Base-by-base conservation (phyloP, 2,888 invertebrate genomes). In the Galerucella pusilla region DNA sequence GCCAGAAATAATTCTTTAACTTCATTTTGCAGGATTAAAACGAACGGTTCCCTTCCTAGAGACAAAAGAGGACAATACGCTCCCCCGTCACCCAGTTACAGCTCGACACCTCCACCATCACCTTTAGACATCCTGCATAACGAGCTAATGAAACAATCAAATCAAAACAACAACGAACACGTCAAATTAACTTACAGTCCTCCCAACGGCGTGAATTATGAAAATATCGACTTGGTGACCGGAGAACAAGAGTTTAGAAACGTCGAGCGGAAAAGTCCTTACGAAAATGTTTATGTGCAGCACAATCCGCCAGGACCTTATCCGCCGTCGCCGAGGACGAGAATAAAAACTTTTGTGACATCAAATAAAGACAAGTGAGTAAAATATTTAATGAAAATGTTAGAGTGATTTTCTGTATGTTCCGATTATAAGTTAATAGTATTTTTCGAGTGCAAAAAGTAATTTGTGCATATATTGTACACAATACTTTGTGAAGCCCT, bases 1-100 rank as follows among this genome's bases (percentile, higher is more conserved):
- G 28, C 28, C 2, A 28, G 28, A 28, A 35, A 5, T 7, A 42
- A 9, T 9, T 7, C 7, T 42, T 1, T 1, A 9, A 1, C 1
- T 42, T 11, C 28, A 61, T 14, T 61, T 35, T 61, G 2, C 88
- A 93, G 95, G 81, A 97, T 97, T 74, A 97, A 95, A 85, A 97
- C 97, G 0, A 97, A 97, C 84, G 97, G 97, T 0, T 96, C 96
- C 0, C 87, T 97, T 63, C 96, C 97, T 0, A 88, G 94, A 25
- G 94, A 94, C 80, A 90, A 90, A 81, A 87, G 79, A 7, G 78
- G 90, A 20, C 88, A 81, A 35, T 82, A 80, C 66, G 82, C 80
- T 6, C 77, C 83, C 1, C 78, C 82, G 20, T 82, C 84, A 0
- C 83, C 85, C 4, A 80, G 85, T 11, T 87, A 88, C 79, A 89